Percentiles rank a stretch among this genome's conserved stretches.
phyloP scores from a whole-genome alignment of 2,888 invertebrate species.

The Tolmerus cingulatus region DNA sequence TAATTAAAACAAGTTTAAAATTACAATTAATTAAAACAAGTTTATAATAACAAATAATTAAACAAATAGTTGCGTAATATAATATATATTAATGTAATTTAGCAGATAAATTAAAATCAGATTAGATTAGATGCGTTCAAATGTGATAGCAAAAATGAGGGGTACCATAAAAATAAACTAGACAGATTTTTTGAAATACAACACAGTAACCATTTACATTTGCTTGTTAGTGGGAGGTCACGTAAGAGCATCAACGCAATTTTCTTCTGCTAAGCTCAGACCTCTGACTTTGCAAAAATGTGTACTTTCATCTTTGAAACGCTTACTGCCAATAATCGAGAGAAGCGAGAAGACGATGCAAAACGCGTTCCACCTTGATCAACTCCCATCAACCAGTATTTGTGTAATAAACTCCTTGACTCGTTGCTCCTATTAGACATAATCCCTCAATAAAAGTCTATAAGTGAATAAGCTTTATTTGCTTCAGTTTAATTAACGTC shows the following conservation, averaged over 20 bases:
- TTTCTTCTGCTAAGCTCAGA: neutral
- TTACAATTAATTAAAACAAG: too few relatives aligned
- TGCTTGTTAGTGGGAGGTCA: neutral
- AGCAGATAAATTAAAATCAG: too few relatives aligned
- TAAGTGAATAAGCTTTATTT: slow-evolving; percentile 39
- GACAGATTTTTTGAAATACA: too few relatives aligned
- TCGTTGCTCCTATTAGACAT: slow-evolving; percentile 15
- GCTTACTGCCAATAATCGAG: neutral
- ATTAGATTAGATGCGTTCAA: too few relatives aligned
- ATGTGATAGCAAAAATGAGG: too few relatives aligned
- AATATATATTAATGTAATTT: too few relatives aligned
- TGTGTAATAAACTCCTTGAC: neutral
- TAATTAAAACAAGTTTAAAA: too few relatives aligned
- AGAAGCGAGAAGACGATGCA: neutral
- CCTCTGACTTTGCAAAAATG: neutral
- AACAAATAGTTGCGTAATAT: too few relatives aligned
- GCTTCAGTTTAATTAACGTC: slow-evolving; percentile 40
- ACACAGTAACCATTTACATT: neutral
- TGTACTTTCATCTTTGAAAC: neutral
- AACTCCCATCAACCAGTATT: neutral
- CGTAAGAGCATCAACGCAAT: neutral
- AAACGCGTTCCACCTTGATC: neutral
- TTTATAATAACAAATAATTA: too few relatives aligned
- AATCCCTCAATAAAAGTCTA: slow-evolving; percentile 37
- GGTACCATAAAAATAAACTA: too few relatives aligned